Percentiles rank a stretch among this genome's conserved stretches.
phyloP scores from a whole-genome alignment of 2,888 invertebrate genomes.

The Chymomyza amoena region DNA sequence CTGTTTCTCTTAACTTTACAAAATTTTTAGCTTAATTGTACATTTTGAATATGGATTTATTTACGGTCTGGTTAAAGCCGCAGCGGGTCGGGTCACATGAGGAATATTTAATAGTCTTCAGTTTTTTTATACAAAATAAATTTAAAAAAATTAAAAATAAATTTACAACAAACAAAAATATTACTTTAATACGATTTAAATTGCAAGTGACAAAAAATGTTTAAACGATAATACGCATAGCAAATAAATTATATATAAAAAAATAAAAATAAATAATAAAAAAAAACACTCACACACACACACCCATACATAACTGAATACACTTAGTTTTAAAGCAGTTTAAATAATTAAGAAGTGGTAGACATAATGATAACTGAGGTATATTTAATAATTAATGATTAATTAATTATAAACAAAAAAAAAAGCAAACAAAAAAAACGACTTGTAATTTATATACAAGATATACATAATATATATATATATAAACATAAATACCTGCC shows the following conservation, averaged over 20 bases:
- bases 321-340: constrained; percentile 58
- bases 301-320: constrained; percentile 61
- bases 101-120: constrained; percentile 45
- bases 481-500: constrained; percentile 76
- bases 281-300: constrained; percentile 56
- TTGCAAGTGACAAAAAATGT: constrained; percentile 26
- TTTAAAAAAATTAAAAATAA: constrained; percentile 23
- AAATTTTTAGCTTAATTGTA: constrained; percentile 31
- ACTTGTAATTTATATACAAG: constrained; percentile 74
- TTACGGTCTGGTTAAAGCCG: constrained; percentile 41
- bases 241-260: constrained; percentile 38
- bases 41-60: constrained; percentile 30
- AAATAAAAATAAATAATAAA: constrained; percentile 50
- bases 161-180: background rate
- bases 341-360: constrained; percentile 53
- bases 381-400: constrained; percentile 51
- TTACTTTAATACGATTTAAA: constrained; percentile 23
- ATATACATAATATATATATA: constrained; percentile 54
- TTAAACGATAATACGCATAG: constrained; percentile 17
- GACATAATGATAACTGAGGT: constrained; percentile 49
- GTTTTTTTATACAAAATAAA: constrained; percentile 43
- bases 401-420: constrained; percentile 47
- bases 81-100: constrained; percentile 46
- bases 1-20: constrained; percentile 56
- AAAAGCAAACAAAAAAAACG: constrained; percentile 39